Conservation (phyloP, 2,797 vertebrate genomes). For the Moxostoma hubbsi region DNA sequence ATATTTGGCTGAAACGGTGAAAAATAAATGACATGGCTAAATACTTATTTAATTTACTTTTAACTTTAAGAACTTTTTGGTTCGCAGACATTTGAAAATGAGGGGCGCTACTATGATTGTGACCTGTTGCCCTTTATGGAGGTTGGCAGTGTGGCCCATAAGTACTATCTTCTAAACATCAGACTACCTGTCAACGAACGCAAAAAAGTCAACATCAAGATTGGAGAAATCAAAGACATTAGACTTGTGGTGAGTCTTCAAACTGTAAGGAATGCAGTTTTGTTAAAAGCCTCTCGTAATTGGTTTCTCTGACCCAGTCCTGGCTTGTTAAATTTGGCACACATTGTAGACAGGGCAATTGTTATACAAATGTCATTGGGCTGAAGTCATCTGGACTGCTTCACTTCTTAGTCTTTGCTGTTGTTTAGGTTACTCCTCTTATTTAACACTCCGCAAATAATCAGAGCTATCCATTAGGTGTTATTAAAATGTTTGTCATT, state of each 20-base stretch:
- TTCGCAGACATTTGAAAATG: constrained; percentile 83
- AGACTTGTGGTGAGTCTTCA: constrained; percentile 85
- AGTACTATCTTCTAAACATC: constrained; percentile 96
- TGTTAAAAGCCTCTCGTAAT: no score
- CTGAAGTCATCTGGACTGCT: constrained; percentile 27
- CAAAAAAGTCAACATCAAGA: constrained; percentile 90
- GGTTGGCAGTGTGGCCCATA: constrained; percentile 93
- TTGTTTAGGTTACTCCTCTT: constrained; percentile 21
- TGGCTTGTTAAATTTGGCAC: constrained; percentile 29
- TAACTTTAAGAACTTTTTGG: not conserved
- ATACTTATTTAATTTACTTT: no score
- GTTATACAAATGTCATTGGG: constrained; percentile 31
- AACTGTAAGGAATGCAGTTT: not conserved
- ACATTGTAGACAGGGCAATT: constrained; percentile 4
- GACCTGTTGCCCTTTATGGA: constrained; percentile 95
- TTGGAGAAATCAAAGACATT: constrained; percentile 94
- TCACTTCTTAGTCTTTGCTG: constrained; percentile 17
- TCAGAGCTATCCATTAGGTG: constrained; percentile 26
- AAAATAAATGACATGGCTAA: no score
- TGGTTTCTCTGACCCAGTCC: not conserved
- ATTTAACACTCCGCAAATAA: constrained; percentile 17
- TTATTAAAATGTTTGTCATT: constrained; percentile 5
- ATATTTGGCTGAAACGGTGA: no score
- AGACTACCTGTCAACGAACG: constrained; percentile 90
- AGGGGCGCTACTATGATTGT: constrained; percentile 92